Evolutionary conservation across 2,888 invertebrate genomes (phyloP).

Genomic region (Rotaria sp.): DNA sequence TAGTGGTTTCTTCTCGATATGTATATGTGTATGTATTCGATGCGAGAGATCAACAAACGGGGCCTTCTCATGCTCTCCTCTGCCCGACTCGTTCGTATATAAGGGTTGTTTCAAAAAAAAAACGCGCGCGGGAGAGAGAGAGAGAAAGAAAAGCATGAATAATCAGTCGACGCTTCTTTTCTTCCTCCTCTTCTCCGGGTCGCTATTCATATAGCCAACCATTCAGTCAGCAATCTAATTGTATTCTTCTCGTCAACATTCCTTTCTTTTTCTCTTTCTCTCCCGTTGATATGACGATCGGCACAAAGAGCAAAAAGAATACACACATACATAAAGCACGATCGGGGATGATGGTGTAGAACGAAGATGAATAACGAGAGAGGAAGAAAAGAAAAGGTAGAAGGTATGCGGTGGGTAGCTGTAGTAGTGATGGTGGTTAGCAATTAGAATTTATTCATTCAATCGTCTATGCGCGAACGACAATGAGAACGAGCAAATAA

Average conservation of each 20-base stretch:
- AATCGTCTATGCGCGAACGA: neutral
- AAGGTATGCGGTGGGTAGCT: neutral
- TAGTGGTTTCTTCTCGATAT: neutral
- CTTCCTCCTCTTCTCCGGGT: conserved; percentile 14
- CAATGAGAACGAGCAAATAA: neutral
- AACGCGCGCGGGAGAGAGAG: neutral
- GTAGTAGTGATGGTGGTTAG: neutral
- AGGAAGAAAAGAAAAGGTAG: conserved; percentile 19
- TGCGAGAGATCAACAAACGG: conserved; percentile 10
- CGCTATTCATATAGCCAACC: neutral
- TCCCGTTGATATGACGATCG: conserved; percentile 9
- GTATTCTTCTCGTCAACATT: conserved; percentile 4
- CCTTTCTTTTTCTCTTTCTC: neutral
- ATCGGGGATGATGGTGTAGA: neutral
- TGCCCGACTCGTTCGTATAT: neutral
- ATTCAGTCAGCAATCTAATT: neutral
- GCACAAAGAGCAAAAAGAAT: neutral
- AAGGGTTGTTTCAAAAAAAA: conserved; percentile 8
- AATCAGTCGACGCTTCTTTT: conserved; percentile 24
- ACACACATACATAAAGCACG: neutral
- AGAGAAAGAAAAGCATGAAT: conserved; percentile 21
- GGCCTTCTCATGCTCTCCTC: conserved; percentile 10
- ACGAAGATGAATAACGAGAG: conserved; percentile 11
- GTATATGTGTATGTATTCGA: neutral
- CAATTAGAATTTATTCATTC: conserved; percentile 21